phyloP scores from a whole-genome alignment of 2,888 invertebrate species.

The Labia minor region DNA sequence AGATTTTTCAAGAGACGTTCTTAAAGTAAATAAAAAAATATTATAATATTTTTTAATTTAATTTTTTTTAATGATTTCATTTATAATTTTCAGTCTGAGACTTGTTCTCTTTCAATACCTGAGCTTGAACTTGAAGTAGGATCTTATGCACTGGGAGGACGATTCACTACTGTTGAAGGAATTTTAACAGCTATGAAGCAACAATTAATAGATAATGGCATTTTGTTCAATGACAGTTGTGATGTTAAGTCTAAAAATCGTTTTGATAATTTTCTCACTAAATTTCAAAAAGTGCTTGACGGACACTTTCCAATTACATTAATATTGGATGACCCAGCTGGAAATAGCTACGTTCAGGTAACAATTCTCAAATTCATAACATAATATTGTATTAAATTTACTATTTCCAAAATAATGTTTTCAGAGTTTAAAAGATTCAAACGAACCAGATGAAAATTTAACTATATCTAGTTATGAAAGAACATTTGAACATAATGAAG shows the following conservation, averaged over 20 bases:
- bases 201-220: constrained; percentile 56
- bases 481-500: constrained; percentile 84
- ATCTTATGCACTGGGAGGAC: constrained; percentile 72
- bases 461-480: constrained; percentile 70
- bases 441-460: constrained; percentile 56
- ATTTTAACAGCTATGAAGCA: constrained; percentile 65
- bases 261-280: constrained; percentile 51
- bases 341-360: constrained; percentile 87
- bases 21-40: constrained; percentile 58
- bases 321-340: constrained; percentile 90
- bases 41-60: constrained; percentile 4
- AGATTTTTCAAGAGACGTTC: constrained; percentile 84
- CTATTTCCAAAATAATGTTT: too few species aligned
- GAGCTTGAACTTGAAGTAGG: constrained; percentile 83
- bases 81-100: constrained; percentile 53
- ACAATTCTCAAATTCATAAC: too few species aligned
- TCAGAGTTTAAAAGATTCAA: constrained; percentile 59
- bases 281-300: constrained; percentile 55
- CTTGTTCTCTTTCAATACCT: constrained; percentile 66
- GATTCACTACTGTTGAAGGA: constrained; percentile 94
- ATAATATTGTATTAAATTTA: neutral
- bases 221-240: constrained; percentile 61
- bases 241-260: constrained; percentile 43
- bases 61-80: constrained; percentile 16
- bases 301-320: constrained; percentile 57